Base-by-base conservation (phyloP, 2,888 invertebrate genomes). In the Torymus texanus region DNA sequence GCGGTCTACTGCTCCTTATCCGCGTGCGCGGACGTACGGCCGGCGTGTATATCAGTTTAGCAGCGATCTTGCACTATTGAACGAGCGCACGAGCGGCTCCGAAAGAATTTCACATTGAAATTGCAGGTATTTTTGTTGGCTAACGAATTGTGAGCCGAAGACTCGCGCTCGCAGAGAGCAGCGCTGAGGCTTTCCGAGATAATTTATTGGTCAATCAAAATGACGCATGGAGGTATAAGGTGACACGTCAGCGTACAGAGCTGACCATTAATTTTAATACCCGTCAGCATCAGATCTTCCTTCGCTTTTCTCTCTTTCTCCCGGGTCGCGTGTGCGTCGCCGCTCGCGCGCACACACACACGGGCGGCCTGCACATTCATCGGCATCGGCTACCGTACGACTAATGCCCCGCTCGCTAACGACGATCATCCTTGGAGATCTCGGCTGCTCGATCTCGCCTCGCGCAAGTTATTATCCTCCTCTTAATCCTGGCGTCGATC, bases 201-300 rank as follows among this genome's bases (percentile, higher is more conserved):
- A 89, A 89, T 88, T 89, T 89, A 89, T 89, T 88, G 87, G 88
- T 89, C 89, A 88, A 89, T 89, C 89, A 87, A 87, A 87, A 88
- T 89, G 89, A 89, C 88, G 87, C 87, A 89, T 89, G 88, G 87
- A 87, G 88, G 89, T 88, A 89, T 88, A 88, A 89, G 88, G 88
- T 88, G 89, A 89, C 88, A 87, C 89, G 89, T 89, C 89, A 89
- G 87, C 89, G 88, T 88, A 85, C 85, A 84, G 83, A 84, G 85
- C 85, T 86, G 86, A 86, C 86, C 89, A 89, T 89, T 89, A 88
- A 89, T 89, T 89, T 88, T 88, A 85, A 88, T 88, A 87, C 87
- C 83, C 86, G 86, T 87, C 86, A 86, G 85, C 85, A 85, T 87
- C 85, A 85, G 85, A 87, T 87, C 87, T 85, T 82, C 75, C 80